Percentiles rank a stretch among this genome's conserved stretches.
phyloP scores from a whole-genome alignment of 2,113 vertebrate species.

The Saccopteryx bilineata region DNA sequence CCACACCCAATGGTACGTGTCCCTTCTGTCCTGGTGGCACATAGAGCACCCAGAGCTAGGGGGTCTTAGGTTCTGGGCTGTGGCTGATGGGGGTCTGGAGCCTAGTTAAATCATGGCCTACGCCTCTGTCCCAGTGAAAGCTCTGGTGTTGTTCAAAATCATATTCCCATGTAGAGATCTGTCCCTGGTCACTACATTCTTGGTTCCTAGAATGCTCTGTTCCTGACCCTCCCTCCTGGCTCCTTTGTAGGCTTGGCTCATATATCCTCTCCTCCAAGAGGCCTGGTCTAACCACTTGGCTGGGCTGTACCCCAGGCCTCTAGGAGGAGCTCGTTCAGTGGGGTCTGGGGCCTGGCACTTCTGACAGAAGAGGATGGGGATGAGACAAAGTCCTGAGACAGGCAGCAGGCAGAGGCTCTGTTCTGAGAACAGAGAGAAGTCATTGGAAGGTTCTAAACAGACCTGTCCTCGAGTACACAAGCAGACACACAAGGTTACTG shows the following conservation, averaged over 20 bases:
- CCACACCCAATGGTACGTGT: conserved; percentile 92
- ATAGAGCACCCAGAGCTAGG: background rate
- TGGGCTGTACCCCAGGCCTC: background rate
- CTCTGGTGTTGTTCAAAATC: background rate
- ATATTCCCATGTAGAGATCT: background rate
- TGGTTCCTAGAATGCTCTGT: background rate
- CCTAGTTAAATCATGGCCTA: fast-evolving
- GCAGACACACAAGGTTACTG: background rate
- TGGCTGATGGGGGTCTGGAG: background rate
- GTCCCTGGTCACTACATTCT: background rate
- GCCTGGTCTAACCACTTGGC: background rate
- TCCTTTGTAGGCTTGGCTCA: background rate
- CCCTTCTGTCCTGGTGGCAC: background rate
- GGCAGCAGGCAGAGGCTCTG: background rate
- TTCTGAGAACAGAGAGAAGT: background rate
- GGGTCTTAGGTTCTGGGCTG: background rate
- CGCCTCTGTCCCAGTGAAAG: background rate
- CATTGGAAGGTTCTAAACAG: background rate
- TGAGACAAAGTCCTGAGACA: fast-evolving
- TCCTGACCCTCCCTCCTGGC: fast-evolving
- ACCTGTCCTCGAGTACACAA: background rate
- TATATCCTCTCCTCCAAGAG: background rate
- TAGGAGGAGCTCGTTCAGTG: background rate
- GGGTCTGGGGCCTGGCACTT: background rate
- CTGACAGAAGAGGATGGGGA: no score